Evolutionary conservation across 2,113 vertebrate genomes (phyloP), one percentile per base, ranked within the genome.

Genomic region (Paradisaea rubra): DNA sequence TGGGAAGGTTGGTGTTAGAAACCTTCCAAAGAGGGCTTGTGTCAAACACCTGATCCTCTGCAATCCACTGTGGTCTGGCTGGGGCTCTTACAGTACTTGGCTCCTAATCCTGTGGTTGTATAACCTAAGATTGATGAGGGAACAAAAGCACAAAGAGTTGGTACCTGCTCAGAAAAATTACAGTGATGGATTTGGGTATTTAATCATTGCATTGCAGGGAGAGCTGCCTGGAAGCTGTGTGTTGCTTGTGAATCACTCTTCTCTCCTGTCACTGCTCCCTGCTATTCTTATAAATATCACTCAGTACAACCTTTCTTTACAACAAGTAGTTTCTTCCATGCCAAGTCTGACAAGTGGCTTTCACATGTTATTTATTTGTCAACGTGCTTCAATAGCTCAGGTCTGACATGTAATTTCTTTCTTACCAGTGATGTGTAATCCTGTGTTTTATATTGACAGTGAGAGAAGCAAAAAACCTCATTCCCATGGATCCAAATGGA

Each of bases 401-500:
- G 6, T 56, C 56, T 91, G 56, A 65, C 33, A 8, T 3, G 14
- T 35, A 37, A 21, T 6, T 83, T 53, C 70, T 84, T 70, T 33
- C 84, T 39, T 39, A 31, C n/a, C 14, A 3, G 27, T 49, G 42
- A 30, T 89, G 49, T 60, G 21, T 45, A 76, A 65, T 56, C 37
- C 70, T 37, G 5, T 74, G 18, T 33, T 86, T 85, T 94, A 16
- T 74, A 28, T 95, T 95, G 86, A 52, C 96, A 99, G 99, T 99
- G 86, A 97, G 99, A 78, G 99, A 99, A 77, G 99, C 99, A 61
- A 99, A 98, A 94, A 99, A 99, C 94, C 97, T 99, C 68, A 99
- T 99, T 96, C 99, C 99, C 31, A 99, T 99, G 99, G 99, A 99
- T 96, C 99, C 99, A 28, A 99, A 99, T 33, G 99, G 99, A 61